Conservation (phyloP, 2,113 vertebrate species). For the Cacatua alba region DNA sequence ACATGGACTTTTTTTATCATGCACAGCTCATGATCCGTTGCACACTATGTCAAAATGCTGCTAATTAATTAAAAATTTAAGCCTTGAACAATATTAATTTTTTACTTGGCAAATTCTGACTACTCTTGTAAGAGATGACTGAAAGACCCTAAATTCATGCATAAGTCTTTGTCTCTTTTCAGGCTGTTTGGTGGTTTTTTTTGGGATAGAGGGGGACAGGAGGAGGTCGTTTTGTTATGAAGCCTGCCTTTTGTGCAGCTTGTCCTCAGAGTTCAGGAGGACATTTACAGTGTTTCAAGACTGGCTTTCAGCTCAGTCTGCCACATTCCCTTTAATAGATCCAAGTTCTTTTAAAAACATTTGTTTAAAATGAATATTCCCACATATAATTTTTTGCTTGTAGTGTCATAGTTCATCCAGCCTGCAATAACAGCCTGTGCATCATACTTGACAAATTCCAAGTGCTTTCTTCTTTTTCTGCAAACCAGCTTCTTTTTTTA, state of each 20-base stretch:
- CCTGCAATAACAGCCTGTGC: not conserved
- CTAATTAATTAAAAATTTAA: not conserved
- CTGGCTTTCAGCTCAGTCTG: not conserved
- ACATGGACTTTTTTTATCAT: not conserved
- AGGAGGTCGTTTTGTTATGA: not conserved
- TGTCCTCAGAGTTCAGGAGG: not conserved
- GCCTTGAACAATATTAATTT: not conserved
- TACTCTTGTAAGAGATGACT: not conserved
- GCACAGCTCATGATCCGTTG: not conserved
- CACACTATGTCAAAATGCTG: not conserved
- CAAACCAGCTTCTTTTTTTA: not conserved
- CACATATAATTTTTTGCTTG: not conserved
- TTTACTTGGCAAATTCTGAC: not conserved
- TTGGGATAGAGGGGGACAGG: accelerated
- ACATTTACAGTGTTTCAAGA: not conserved
- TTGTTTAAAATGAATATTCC: not conserved
- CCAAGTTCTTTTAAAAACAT: not conserved
- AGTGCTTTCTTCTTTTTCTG: not conserved
- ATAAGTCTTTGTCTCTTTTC: not conserved
- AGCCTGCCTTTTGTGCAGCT: not conserved
- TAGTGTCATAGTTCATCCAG: not conserved
- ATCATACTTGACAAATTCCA: not conserved
- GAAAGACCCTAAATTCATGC: not conserved
- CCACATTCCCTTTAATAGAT: accelerated
- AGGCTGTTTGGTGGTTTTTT: not conserved